A percentile compares a stretch with the other conserved stretches of the same genome.
These are phyloP conservation scores for Cryptophagus acutangulus DNA, from an alignment of 2,888 invertebrate species.

Conservation along the genomic window DNA sequence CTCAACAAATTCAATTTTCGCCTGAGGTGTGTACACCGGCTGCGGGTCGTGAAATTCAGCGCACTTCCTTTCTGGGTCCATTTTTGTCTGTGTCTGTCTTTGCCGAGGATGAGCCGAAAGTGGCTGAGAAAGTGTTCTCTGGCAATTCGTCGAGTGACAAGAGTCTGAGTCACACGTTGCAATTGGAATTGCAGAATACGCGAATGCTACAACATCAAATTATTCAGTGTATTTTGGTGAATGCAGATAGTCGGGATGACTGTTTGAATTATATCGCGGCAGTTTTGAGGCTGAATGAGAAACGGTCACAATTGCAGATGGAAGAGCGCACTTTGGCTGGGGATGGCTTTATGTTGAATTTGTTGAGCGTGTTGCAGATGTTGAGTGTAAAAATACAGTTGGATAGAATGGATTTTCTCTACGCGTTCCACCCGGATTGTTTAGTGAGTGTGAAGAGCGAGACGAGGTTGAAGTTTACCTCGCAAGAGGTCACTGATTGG, in stretches of 20 bases:
- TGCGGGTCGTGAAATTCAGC: constrained; percentile 79
- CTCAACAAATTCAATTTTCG: constrained; percentile 57
- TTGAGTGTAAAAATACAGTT: constrained; percentile 85
- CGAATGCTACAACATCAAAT: constrained; percentile 73
- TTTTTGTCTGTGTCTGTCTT: constrained; percentile 89
- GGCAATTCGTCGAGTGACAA: constrained; percentile 58
- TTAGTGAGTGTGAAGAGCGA: constrained; percentile 68
- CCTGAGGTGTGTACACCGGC: constrained; percentile 70
- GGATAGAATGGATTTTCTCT: constrained; percentile 83
- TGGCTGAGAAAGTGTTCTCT: constrained; percentile 46
- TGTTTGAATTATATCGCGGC: constrained; percentile 76
- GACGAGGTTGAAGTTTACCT: constrained; percentile 77
- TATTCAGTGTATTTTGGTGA: constrained; percentile 78
- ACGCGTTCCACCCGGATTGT: constrained; percentile 79
- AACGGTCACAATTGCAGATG: constrained; percentile 83
- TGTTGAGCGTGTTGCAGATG: constrained; percentile 85
- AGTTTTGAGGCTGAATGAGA: constrained; percentile 75
- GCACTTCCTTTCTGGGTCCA: constrained; percentile 83
- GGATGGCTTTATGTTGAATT: constrained; percentile 94
- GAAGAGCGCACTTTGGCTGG: constrained; percentile 84
- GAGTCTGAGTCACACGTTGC: constrained; percentile 64
- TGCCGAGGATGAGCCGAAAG: constrained; percentile 84
- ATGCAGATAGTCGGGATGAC: constrained; percentile 71
- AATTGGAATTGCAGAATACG: constrained; percentile 74
- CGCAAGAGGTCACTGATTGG: constrained; percentile 78